Base-by-base conservation (phyloP, 1,140 invertebrate species). In the Aphaenogaster ashmeadi region DNA sequence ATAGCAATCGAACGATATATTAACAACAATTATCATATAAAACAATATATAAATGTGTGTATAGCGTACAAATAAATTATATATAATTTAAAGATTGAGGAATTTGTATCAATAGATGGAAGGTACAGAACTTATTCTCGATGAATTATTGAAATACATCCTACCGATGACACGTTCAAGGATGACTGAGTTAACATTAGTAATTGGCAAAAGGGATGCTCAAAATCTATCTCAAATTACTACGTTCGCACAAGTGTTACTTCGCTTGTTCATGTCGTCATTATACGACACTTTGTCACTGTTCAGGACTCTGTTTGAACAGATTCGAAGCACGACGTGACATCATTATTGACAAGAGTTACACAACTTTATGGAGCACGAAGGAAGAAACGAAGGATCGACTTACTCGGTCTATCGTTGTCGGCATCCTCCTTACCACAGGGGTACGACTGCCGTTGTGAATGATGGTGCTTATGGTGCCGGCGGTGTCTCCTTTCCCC, bases 401-500 rank as follows among this genome's bases (percentile, higher is more conserved):
- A 96, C 96, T 96, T 94, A 97, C 97, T 96, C 69, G 97, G 97
- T 94, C 96, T 96, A 13, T 97, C 97, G 41, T 95, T 95, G 60
- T 97, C 97, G 52, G 96, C 94, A 13, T 96, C 96, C 7, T 94
- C 92, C 74, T 94, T 95, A 78, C 89, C 91, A 44, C 92, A 92
- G 50, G 72, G 92, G 92, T 89, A 94, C 88, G 87, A 86, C 87
- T 91, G 94, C 87, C 89, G 95, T 96, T 94, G 95, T 95, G 95
- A 96, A 89, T 97, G 97, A 90, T 98, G 97, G 93, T 97, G 97
- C 93, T 98, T 97, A 95, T 98, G 98, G 90, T 98, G 97, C 41
- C 97, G 96, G 90, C 97, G 97, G 91, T 98, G 98, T 81, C 97
- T 96, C 89, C 97, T 96, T 91, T 97, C 97, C 4, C 97, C 97